A percentile compares a stretch with the other conserved stretches of the same genome.
phyloP scores from a whole-genome alignment of 2,888 invertebrate genomes.

The Vanessa cardui region DNA sequence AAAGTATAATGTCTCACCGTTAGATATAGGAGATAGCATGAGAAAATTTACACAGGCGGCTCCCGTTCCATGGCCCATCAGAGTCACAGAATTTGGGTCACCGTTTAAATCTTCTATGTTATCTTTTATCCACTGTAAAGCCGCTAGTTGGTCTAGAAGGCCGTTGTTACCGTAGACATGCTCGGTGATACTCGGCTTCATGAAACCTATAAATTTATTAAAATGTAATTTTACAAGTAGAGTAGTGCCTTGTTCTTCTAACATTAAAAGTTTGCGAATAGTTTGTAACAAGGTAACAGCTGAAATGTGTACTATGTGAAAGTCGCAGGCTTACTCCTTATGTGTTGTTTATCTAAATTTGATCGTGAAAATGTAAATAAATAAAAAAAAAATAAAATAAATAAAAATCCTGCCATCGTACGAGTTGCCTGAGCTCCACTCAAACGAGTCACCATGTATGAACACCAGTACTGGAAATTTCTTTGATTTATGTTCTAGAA shows the following conservation, averaged over 20 bases:
- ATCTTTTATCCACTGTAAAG: constrained; percentile 96
- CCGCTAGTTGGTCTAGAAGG: constrained; percentile 96
- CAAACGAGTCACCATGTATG: constrained; percentile 97
- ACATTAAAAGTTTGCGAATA: too few relatives aligned
- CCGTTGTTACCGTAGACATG: constrained; percentile 94
- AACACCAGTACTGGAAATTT: constrained; percentile 94
- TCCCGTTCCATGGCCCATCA: constrained; percentile 97
- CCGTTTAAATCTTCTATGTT: constrained; percentile 96
- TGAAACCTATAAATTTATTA: constrained; percentile 83
- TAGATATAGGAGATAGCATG: constrained; percentile 94
- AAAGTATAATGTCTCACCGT: constrained; percentile 65
- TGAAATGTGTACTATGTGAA: too few relatives aligned
- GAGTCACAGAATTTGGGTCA: constrained; percentile 92
- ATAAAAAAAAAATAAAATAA: too few relatives aligned
- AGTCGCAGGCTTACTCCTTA: too few relatives aligned
- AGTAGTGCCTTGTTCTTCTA: too few relatives aligned
- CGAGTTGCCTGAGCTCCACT: constrained; percentile 98
- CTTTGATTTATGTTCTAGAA: constrained; percentile 75
- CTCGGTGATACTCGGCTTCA: constrained; percentile 89
- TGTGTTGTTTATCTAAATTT: too few relatives aligned
- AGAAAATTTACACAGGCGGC: constrained; percentile 96
- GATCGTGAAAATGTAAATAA: too few relatives aligned
- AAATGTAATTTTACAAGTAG: too few relatives aligned
- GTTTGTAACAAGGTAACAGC: too few relatives aligned
- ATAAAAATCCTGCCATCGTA: constrained; percentile 97